phyloP scores from a whole-genome alignment of 2,888 invertebrate species.

The Drosophila subsilvestris region DNA sequence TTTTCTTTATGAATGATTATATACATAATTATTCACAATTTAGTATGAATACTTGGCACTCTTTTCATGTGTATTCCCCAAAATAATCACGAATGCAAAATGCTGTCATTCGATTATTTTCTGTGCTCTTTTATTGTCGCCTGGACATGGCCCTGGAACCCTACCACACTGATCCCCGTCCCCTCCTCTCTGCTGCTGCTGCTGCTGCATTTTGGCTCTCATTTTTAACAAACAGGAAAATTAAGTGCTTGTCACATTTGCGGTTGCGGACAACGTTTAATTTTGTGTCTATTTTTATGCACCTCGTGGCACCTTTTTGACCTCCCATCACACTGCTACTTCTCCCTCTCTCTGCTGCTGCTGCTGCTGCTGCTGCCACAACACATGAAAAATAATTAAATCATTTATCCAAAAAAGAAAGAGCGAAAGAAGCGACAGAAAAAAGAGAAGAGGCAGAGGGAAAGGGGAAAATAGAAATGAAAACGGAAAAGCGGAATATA shows the following conservation, averaged over 20 bases:
- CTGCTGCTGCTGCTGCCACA: background rate
- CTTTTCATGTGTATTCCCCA: too few species aligned
- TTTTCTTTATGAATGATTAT: too few species aligned
- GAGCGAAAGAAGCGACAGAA: slow-evolving; percentile 32
- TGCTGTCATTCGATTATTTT: background rate
- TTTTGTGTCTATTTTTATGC: slow-evolving; percentile 69
- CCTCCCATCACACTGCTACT: background rate
- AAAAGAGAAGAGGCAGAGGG: slow-evolving; percentile 1
- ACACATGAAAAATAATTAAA: slow-evolving; percentile 66
- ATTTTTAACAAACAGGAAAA: slow-evolving; percentile 72
- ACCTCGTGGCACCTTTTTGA: slow-evolving; percentile 12
- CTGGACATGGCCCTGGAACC: background rate
- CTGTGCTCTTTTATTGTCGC: background rate
- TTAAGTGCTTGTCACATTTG: slow-evolving; percentile 78
- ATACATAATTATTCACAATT: too few species aligned
- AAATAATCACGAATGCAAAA: too few species aligned
- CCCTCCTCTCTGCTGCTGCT: slow-evolving; percentile 5
- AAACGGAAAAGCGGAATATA: slow-evolving; percentile 44
- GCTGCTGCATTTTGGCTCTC: slow-evolving; percentile 53
- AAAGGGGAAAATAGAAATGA: slow-evolving; percentile 58
- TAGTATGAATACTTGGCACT: too few species aligned
- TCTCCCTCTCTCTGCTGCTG: background rate
- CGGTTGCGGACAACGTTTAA: slow-evolving; percentile 76
- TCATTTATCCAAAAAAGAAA: slow-evolving; percentile 64
- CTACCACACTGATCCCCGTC: background rate